Evolutionary conservation across 2,797 vertebrate genomes (phyloP).

Genomic region (Lates japonicus): DNA sequence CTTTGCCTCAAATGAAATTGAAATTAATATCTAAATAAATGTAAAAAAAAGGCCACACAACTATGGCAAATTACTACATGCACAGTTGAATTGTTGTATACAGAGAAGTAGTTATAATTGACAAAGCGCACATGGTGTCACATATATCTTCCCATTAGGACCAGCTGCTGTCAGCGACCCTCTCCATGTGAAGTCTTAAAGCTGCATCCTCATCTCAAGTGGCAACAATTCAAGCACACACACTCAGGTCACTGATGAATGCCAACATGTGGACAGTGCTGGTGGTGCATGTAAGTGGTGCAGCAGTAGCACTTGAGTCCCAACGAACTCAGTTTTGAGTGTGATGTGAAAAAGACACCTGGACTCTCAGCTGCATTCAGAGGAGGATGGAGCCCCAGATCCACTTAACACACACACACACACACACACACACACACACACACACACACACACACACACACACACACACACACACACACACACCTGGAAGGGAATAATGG

Average conservation of each 20-base stretch:
- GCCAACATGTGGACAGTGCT: constrained; percentile 7
- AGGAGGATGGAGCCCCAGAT: constrained; percentile 15
- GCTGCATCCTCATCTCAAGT: constrained; percentile 31
- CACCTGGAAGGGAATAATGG: constrained; percentile 7
- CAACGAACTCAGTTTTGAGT: constrained; percentile 69
- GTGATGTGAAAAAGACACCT: constrained; percentile 46
- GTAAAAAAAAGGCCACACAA: no score
- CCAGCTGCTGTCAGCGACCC: background rate
- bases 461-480: constrained; percentile 28
- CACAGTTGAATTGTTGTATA: background rate
- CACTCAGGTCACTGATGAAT: constrained; percentile 19
- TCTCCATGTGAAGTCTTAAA: constrained; percentile 17
- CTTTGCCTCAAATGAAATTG: no score
- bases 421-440: constrained; percentile 23
- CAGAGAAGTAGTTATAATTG: background rate
- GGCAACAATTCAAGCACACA: background rate
- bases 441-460: constrained; percentile 23
- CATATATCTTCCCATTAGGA: background rate
- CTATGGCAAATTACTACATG: background rate
- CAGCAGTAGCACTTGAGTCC: constrained; percentile 45
- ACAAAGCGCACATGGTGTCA: constrained; percentile 1
- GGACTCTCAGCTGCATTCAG: constrained; percentile 41
- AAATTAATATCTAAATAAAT: no score
- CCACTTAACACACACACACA: constrained; percentile 17
- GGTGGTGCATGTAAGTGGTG: constrained; percentile 41